These are phyloP conservation scores for Parnassius mnemosyne DNA, from an alignment of 2,888 invertebrate genomes.

Conservation along the genomic window DNA sequence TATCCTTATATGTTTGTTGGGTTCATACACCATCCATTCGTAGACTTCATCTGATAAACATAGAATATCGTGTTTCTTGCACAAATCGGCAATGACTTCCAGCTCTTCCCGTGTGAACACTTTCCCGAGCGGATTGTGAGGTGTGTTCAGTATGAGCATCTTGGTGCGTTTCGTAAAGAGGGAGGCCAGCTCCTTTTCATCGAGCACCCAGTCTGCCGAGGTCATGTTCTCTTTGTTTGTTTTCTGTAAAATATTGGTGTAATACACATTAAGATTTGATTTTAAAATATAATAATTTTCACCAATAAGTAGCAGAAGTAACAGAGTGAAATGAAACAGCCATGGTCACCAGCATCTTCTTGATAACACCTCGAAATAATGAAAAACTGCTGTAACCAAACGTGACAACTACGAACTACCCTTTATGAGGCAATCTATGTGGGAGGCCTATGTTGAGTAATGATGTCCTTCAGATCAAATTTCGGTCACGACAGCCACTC, in stretches of 20 bases:
- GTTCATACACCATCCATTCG: constrained; percentile 96
- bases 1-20: constrained; percentile 92
- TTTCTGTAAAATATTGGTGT: constrained; percentile 43
- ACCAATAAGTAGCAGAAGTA: no score
- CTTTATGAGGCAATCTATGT: no score
- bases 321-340: no score
- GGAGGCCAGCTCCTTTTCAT: constrained; percentile 87
- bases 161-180: constrained; percentile 95
- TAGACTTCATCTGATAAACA: constrained; percentile 99
- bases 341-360: no score
- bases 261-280: no score
- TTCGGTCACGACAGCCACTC: no score
- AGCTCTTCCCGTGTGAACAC: constrained; percentile 86
- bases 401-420: no score
- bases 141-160: constrained; percentile 97
- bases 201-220: constrained; percentile 94
- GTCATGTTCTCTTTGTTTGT: constrained; percentile 71
- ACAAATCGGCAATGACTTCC: constrained; percentile 89
- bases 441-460: no score
- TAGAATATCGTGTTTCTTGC: constrained; percentile 94
- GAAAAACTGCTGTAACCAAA: no score
- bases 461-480: no score
- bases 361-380: no score
- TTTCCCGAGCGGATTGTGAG: constrained; percentile 98
- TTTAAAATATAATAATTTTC: no score